Evolutionary conservation across 2,888 invertebrate genomes (phyloP).

Genomic region (Cantharis nigra): DNA sequence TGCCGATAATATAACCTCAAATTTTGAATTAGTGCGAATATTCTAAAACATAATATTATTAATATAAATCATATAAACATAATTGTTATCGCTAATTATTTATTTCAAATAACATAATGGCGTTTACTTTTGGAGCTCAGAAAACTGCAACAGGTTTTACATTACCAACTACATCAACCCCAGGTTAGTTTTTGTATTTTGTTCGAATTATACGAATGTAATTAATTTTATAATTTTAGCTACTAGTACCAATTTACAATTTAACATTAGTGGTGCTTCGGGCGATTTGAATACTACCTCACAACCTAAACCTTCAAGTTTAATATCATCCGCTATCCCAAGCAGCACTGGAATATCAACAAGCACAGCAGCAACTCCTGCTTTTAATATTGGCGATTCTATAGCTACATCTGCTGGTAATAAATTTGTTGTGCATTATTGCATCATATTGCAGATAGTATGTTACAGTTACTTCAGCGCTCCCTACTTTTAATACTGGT

Average conservation of each 20-base stretch:
- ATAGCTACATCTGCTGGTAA: conserved; percentile 27
- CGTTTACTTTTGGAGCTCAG: conserved; percentile 44
- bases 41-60: neutral
- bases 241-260: neutral
- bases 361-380: neutral
- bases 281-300: neutral
- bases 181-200: conserved; percentile 18
- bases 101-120: conserved; percentile 36
- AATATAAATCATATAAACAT: neutral
- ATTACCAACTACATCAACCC: conserved; percentile 49
- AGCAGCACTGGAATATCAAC: neutral
- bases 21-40: neutral
- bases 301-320: conserved; percentile 4
- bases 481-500: conserved; percentile 24
- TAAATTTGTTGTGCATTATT: neutral
- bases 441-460: neutral
- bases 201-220: neutral
- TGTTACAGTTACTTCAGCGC: conserved; percentile 29
- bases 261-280: neutral
- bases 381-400: neutral
- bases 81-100: neutral
- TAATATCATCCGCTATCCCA: conserved; percentile 8
- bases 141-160: conserved; percentile 49
- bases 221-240: neutral
- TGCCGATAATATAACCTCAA: neutral